These are phyloP conservation scores for Grammomys dolichurus DNA, from an alignment of 2,113 vertebrate genomes.

Conservation along the genomic window DNA sequence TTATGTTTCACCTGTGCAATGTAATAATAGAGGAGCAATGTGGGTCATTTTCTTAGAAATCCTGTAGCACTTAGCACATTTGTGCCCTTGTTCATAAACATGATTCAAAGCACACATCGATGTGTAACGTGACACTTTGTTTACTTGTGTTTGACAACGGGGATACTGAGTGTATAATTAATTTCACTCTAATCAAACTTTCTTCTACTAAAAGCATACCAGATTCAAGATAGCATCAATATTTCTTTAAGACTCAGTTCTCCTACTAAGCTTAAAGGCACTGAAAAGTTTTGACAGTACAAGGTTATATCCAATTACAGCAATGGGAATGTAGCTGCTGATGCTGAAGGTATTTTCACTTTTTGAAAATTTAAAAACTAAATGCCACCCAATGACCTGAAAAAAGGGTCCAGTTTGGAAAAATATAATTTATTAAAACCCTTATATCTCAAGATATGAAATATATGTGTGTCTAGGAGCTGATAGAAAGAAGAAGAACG, in stretches of 20 bases:
- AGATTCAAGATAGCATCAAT: background rate
- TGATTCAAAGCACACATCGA: background rate
- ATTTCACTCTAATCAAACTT: background rate
- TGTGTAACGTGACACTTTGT: background rate
- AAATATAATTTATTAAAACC: background rate
- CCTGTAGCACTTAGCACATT: background rate
- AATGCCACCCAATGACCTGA: background rate
- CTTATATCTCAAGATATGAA: background rate
- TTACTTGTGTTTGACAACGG: background rate
- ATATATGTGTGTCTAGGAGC: background rate
- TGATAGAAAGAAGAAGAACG: constrained; percentile 24
- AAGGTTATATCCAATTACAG: background rate
- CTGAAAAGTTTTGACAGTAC: background rate
- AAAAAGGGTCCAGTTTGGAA: background rate
- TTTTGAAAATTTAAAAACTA: constrained; percentile 22
- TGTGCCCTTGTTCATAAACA: background rate
- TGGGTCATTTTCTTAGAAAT: background rate
- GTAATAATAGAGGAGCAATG: background rate
- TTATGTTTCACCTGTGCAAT: background rate
- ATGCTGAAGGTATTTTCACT: background rate
- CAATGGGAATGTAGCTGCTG: background rate
- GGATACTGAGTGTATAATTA: constrained; percentile 1
- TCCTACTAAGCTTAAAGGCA: background rate
- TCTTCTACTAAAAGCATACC: background rate
- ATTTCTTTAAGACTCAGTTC: background rate